Evolutionary conservation across 2,888 invertebrate genomes (phyloP).

Genomic region (Polietes domitor): DNA sequence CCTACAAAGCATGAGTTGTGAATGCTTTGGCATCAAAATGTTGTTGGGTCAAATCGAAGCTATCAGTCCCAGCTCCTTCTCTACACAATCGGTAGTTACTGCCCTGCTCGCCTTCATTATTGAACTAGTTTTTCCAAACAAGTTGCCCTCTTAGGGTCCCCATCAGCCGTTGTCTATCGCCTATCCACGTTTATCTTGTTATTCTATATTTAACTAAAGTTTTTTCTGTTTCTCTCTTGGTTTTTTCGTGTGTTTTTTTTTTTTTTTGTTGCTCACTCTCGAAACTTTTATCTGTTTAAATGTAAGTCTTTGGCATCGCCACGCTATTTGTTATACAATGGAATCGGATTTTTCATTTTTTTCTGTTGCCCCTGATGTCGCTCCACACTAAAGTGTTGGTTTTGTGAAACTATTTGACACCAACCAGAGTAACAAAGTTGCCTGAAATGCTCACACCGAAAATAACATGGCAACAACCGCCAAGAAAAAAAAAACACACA

Average conservation of each 20-base stretch:
- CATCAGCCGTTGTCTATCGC: neutral
- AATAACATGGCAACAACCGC: neutral
- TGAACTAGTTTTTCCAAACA: no score
- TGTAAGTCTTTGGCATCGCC: conserved; percentile 52
- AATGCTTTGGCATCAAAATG: no score
- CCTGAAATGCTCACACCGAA: conserved; percentile 29
- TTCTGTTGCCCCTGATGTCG: neutral
- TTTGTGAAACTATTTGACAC: conserved; percentile 64
- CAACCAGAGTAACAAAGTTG: conserved; percentile 58
- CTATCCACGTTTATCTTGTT: neutral
- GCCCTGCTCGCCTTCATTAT: no score
- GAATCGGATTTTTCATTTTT: conserved; percentile 4
- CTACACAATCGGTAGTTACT: no score
- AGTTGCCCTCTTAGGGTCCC: neutral
- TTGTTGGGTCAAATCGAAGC: no score
- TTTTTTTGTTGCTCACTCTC: conserved; percentile 11
- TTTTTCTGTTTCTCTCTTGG: neutral
- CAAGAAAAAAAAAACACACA: conserved; percentile 1
- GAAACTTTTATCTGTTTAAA: conserved; percentile 39
- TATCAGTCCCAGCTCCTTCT: no score
- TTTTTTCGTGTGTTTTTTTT: neutral
- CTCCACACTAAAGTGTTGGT: conserved; percentile 62
- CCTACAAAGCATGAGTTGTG: neutral
- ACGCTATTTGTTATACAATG: conserved; percentile 34
- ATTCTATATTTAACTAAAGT: conserved; percentile 28